These are phyloP conservation scores for Lepidocyrtoides sp. DNA, from an alignment of 2,888 invertebrate species.

Conservation along the genomic window DNA sequence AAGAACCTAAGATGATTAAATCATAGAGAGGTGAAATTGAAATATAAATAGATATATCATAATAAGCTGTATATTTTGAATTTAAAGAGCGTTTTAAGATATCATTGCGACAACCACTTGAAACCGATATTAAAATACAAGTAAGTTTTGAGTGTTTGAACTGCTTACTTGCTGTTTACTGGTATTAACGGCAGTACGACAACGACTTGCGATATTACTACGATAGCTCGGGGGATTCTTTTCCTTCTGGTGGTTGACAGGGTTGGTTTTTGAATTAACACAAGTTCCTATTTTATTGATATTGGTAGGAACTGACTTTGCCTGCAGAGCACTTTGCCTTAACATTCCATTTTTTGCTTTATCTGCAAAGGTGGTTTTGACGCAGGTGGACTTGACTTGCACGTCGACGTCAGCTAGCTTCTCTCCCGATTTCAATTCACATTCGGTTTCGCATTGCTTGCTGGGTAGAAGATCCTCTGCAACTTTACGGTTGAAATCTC, in stretches of 20 bases:
- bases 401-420: background rate
- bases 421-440: background rate
- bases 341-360: slow-evolving; percentile 81
- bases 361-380: slow-evolving; percentile 79
- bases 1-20: slow-evolving; percentile 74
- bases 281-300: slow-evolving; percentile 74
- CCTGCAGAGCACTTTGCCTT: slow-evolving; percentile 66
- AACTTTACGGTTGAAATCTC: slow-evolving; percentile 43
- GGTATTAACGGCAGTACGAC: slow-evolving; percentile 80
- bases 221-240: slow-evolving; percentile 75
- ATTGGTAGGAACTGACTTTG: slow-evolving; percentile 79
- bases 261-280: background rate
- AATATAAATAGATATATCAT: background rate
- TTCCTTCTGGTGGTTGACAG: slow-evolving; percentile 31
- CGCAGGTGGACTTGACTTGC: background rate
- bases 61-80: background rate
- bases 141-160: too few relatives aligned
- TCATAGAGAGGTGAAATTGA: background rate
- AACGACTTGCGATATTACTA: slow-evolving; percentile 82
- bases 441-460: background rate
- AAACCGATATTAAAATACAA: too few relatives aligned
- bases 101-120: background rate
- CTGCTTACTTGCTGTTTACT: slow-evolving; percentile 73
- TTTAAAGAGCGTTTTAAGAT: background rate
- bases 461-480: background rate